Conservation (phyloP, 2,113 vertebrate species). For the Rhinogobius similis region DNA sequence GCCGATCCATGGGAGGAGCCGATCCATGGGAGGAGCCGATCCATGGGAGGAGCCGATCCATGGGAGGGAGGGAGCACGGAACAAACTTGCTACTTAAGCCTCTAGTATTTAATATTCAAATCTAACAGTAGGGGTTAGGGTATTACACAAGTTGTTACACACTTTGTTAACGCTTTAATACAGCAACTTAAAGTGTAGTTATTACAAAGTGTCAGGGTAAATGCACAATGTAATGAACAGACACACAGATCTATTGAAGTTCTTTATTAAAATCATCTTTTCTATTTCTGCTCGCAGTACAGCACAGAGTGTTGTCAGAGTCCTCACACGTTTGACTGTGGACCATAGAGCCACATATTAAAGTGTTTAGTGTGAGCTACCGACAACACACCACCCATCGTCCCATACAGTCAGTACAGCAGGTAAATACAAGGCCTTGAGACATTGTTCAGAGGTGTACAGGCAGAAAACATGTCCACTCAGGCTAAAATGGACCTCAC, state of each 20-base stretch:
- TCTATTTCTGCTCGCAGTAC: conserved; percentile 71
- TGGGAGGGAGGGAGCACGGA: too few species aligned
- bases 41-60: too few species aligned
- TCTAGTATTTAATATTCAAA: too few species aligned
- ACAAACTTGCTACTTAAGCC: too few species aligned
- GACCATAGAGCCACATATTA: conserved; percentile 3
- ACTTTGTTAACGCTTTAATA: too few species aligned
- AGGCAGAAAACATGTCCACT: conserved; percentile 51
- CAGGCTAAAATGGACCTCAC: conserved; percentile 38
- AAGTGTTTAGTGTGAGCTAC: conserved; percentile 28
- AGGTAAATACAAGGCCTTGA: conserved; percentile 65
- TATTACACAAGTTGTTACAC: too few species aligned
- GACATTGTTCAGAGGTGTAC: conserved; percentile 53
- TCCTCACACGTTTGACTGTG: conserved; percentile 44
- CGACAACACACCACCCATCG: conserved; percentile 53
- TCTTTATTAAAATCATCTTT: conserved; percentile 79
- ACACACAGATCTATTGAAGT: conserved; percentile 31
- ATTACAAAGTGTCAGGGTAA: too few species aligned
- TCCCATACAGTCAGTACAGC: conserved; percentile 57
- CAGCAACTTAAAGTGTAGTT: too few species aligned
- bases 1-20: too few species aligned
- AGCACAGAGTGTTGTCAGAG: conserved; percentile 71
- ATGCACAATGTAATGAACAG: not conserved
- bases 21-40: too few species aligned
- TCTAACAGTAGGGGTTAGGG: too few species aligned